Base-by-base conservation (phyloP, 2,888 invertebrate species). In the Trisateles emortualis region DNA sequence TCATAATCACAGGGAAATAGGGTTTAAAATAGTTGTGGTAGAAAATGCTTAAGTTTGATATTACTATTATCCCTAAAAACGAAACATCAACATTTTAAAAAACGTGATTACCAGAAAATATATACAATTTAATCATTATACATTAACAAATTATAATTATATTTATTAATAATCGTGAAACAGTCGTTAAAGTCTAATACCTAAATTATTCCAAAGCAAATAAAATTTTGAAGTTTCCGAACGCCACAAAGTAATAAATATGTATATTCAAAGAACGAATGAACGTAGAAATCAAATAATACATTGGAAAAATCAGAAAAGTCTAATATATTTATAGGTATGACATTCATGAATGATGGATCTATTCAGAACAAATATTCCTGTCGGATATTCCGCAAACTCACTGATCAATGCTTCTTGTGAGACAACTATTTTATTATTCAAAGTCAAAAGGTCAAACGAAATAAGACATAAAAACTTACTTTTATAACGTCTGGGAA, bases 361-460 rank as follows among this genome's bases (percentile, higher is more conserved):
- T 43, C 19, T 5, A 29, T 29, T 16, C 4, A 36, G 13, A 24
- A 26, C 26, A 22, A 22, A 32, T 4, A 40, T 16, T 44, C 6
- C 9, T 24, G 35, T 30, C 43, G 33, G 35, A 59, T 40, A 2
- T 42, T 13, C 17, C 6, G 22, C 35, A 50, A 43, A 11, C 40
- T 33, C 16, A 30, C 14, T 38, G 38, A 57, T 54, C 53, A 52
- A 64, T 47, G 36, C 26, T 9, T 49, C 38, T 51, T 55, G 2
- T 29, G 10, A 14, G 43, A 22, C 19, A 51, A 52, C 51, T 60
- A 48, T 64, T 62, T 68, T 56, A 66, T 57, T 59, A 54, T 52
- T 40, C 56, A 63, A 68, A 63, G 50, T 49, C 36, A 13, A 60
- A 52, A 63, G 54, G 32, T 65, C 59, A 63, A 54, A 55, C 45